Conservation (phyloP, 2,888 invertebrate species). For the Acleris sparsana region DNA sequence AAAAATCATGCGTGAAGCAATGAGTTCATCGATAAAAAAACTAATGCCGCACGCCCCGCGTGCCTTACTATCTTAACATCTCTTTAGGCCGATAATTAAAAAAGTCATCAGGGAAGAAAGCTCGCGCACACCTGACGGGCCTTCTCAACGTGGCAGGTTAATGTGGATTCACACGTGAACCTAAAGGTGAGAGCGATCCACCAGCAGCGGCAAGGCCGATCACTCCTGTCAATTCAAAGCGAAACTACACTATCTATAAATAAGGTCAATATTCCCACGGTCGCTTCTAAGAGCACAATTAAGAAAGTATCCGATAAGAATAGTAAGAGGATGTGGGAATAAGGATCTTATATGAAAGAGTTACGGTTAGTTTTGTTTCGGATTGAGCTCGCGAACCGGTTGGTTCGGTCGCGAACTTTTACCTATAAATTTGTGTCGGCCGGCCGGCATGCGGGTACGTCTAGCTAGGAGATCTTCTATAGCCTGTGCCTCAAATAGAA, state of each 20-base stretch:
- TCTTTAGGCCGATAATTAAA: slow-evolving; percentile 66
- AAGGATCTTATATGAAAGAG: slow-evolving; percentile 54
- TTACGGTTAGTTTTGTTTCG: slow-evolving; percentile 62
- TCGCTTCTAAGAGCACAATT: slow-evolving; percentile 69
- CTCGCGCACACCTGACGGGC: slow-evolving; percentile 64
- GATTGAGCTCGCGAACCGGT: slow-evolving; percentile 62
- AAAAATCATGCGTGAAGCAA: slow-evolving; percentile 70
- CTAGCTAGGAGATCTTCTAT: slow-evolving; percentile 72
- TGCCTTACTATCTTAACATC: slow-evolving; percentile 66
- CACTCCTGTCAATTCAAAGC: slow-evolving; percentile 63
- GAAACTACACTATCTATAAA: slow-evolving; percentile 58
- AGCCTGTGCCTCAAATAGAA: slow-evolving; percentile 53
- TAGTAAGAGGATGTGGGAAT: slow-evolving; percentile 51
- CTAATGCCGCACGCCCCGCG: slow-evolving; percentile 71
- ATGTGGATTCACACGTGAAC: slow-evolving; percentile 81
- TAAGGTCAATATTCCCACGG: slow-evolving; percentile 74
- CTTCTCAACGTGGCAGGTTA: slow-evolving; percentile 74
- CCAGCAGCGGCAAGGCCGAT: slow-evolving; percentile 80
- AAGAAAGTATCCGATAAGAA: slow-evolving; percentile 81
- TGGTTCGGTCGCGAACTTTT: slow-evolving; percentile 82
- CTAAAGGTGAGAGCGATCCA: slow-evolving; percentile 79
- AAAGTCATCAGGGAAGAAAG: slow-evolving; percentile 62
- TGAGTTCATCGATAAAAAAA: slow-evolving; percentile 66
- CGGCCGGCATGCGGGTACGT: slow-evolving; percentile 66
- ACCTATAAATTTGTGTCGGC: slow-evolving; percentile 83